Base-by-base conservation (phyloP, 2,888 invertebrate species). In the Zaprionus bogoriensis region DNA sequence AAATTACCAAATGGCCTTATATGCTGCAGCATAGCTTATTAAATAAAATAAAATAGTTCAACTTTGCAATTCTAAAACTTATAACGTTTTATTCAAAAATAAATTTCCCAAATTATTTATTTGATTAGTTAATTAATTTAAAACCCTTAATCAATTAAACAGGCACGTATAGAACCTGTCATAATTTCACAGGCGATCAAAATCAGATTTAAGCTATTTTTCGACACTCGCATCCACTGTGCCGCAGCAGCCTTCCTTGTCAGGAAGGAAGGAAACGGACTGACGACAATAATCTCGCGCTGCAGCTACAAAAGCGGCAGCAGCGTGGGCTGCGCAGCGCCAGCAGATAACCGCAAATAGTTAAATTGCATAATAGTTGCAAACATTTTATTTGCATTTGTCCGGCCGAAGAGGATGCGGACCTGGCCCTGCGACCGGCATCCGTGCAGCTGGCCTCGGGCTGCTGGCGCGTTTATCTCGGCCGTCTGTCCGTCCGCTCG, bases 351-450 rank as follows among this genome's bases (percentile, higher is more conserved):
- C 68, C 76, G 61, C 72, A 74, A 72, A 72, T 75, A 66, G 75
- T 76, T 76, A 64, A 76, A 72, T 75, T 75, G 72, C 72, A 75
- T 74, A 75, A 74, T 74, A 74, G 74, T 74, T 75, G 75, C 67
- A 75, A 75, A 75, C 71, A 71, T 75, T 74, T 74, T 71, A 75
- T 74, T 74, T 67, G 61, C 74, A 71, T 75, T 75, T 71, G 38
- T 59, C 27, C 48, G 44, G 50, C 47, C 30, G 36, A 19, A 42
- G 30, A 47, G 23, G 19, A 38, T 25, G 22, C 39, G 32, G 23
- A 32, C 23, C 25, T 44, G 14, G n/a, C 12, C 25, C 19, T n/a
- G 54, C n/a, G 32, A 23, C 44, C 54, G 28, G 54, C 39, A 39
- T 17, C 52, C 20, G 27, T 30, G n/a, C 44, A 25, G 19, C 10